Base-by-base conservation (phyloP, 2,113 vertebrate genomes). In the Tachysurus fulvidraco region DNA sequence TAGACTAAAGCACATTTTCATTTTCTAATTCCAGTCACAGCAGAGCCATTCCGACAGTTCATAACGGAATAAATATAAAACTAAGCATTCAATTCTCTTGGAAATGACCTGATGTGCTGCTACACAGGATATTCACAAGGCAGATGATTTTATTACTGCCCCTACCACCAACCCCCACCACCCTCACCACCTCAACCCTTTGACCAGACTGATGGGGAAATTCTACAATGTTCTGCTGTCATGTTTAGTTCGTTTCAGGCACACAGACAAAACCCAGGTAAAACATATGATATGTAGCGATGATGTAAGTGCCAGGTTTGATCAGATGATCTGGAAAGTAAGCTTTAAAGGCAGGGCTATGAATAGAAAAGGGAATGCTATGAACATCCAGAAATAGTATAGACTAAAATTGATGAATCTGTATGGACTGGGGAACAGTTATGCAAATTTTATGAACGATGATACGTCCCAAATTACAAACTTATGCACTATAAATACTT, bases 121-220 rank as follows among this genome's bases (percentile, higher is more conserved):
- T 87, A n/a, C 50, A 78, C 59, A 76, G n/a, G 46, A 67, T 83
- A 74, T 64, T 65, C 59, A 23, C 59, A 76, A 76, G 80, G 44
- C 59, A 83, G 41, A 52, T 83, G 79, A 52, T 86, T 82, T 74
- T 82, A 86, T 82, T 86, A 82, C 52, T 10, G 23, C 62, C 41
- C 46, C 14, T 36, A 2, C 36, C 36, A 36, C 36, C 36, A 36
- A 36, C 36, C 36, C 36, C 36, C 36, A 36, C 36, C 36, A 36
- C 36, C 36, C 36, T 36, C 36, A 36, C 36, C 36, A 36, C 36
- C 36, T 2, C 36, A 36, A 36, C 16, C 60, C 16, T 78, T 83
- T 14, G 21, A 44, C 25, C 57, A 41, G 12, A 46, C 44, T 25
- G 46, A 79, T 64, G 41, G 28, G 55, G 55, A 82, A 83, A 64